Conservation (phyloP, 2,888 invertebrate species). For the Harpagoxenus sublaevis region DNA sequence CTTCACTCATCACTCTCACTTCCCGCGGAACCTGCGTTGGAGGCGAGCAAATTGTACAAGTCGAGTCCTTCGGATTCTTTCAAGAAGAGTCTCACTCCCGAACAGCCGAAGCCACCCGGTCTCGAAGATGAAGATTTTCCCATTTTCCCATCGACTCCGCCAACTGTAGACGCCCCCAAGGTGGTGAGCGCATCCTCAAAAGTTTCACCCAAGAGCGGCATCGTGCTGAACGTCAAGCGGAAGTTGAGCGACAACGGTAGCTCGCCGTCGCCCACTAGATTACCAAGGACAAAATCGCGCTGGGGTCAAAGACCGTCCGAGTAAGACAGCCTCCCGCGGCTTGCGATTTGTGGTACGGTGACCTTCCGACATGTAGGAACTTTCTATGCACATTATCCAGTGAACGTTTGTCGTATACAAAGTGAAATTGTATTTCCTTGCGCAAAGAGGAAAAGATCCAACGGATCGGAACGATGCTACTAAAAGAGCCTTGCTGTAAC, state of each 20-base stretch:
- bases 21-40: conserved; percentile 19
- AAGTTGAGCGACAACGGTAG: conserved; percentile 76
- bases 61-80: conserved; percentile 56
- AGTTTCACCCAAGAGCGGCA: conserved; percentile 80
- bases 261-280: conserved; percentile 70
- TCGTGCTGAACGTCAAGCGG: conserved; percentile 81
- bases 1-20: neutral
- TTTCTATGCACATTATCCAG: neutral
- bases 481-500: conserved; percentile 1
- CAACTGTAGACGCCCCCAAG: conserved; percentile 59
- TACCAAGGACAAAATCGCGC: conserved; percentile 81
- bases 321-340: conserved; percentile 59
- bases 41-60: conserved; percentile 45
- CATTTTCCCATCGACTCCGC: conserved; percentile 75
- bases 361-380: neutral
- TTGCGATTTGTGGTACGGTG: neutral
- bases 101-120: conserved; percentile 83
- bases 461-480: neutral
- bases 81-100: conserved; percentile 71
- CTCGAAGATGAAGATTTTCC: conserved; percentile 83
- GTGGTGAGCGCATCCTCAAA: conserved; percentile 64
- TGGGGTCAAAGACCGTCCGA: conserved; percentile 84
- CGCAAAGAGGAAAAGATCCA: neutral
- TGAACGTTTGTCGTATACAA: neutral
- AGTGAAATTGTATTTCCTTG: neutral